A percentile compares a stretch with the other conserved stretches of the same genome.
Conservation (phyloP, 1,140 invertebrate species). For the Drosophila mayri region DNA sequence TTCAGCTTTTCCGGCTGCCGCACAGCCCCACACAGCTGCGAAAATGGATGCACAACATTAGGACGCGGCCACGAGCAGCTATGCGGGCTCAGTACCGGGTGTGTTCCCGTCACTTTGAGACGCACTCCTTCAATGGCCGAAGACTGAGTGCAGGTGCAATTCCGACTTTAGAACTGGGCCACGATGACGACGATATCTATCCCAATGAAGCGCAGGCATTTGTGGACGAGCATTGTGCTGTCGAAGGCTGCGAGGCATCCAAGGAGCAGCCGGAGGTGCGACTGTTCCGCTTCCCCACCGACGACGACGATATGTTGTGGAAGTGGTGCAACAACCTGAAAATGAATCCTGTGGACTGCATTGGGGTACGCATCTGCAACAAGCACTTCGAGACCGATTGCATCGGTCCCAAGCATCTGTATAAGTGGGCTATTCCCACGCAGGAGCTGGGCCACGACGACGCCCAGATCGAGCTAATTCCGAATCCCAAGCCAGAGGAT, state of each 20-base stretch:
- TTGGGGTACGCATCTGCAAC: slow-evolving; percentile 75
- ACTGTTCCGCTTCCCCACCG: slow-evolving; percentile 75
- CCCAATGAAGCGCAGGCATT: slow-evolving; percentile 78
- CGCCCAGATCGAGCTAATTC: slow-evolving; percentile 60
- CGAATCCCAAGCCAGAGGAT: slow-evolving; percentile 71
- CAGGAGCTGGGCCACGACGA: slow-evolving; percentile 71
- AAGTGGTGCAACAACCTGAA: slow-evolving; percentile 83
- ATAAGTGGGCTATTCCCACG: slow-evolving; percentile 76
- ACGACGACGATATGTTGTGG: slow-evolving; percentile 78
- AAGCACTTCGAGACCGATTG: slow-evolving; percentile 76
- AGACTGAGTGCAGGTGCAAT: slow-evolving; percentile 71
- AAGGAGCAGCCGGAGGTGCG: slow-evolving; percentile 74
- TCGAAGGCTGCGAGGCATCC: slow-evolving; percentile 62
- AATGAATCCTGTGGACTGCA: slow-evolving; percentile 76
- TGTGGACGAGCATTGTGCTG: slow-evolving; percentile 69
- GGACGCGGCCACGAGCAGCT: slow-evolving; percentile 48
- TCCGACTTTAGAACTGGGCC: slow-evolving; percentile 75
- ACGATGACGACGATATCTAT: slow-evolving; percentile 70
- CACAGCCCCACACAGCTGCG: slow-evolving; percentile 69
- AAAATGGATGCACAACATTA: slow-evolving; percentile 80
- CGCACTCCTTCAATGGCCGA: slow-evolving; percentile 74
- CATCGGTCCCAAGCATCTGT: slow-evolving; percentile 71
- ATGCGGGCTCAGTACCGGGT: slow-evolving; percentile 69
- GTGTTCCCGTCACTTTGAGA: slow-evolving; percentile 74
- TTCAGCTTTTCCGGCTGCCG: slow-evolving; percentile 76